phyloP scores from a whole-genome alignment of 2,797 vertebrate genomes.

The Glossophaga mutica region DNA sequence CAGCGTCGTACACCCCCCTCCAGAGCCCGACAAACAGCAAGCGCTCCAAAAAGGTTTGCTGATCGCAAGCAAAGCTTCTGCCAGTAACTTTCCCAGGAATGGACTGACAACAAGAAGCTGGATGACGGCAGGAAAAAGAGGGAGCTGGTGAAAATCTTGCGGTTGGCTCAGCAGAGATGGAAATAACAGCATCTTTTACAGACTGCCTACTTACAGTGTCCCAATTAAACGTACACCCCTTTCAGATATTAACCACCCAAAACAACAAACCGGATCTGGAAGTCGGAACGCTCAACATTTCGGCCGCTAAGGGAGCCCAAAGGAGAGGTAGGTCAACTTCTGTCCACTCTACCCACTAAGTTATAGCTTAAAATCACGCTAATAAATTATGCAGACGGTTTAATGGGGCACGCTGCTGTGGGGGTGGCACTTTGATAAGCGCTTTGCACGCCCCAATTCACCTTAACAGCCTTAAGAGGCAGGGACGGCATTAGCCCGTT shows the following conservation, averaged over 20 bases:
- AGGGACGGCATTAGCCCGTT: neutral
- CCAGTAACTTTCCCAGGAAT: constrained; percentile 59
- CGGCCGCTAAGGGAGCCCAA: neutral
- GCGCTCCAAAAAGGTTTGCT: neutral
- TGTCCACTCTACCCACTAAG: neutral
- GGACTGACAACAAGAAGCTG: constrained; percentile 11
- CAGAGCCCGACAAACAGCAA: neutral
- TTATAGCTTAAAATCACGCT: neutral
- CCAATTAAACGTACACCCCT: constrained; percentile 1
- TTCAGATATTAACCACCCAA: neutral
- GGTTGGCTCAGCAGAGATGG: neutral
- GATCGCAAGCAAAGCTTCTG: neutral
- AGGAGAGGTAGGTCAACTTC: constrained; percentile 24
- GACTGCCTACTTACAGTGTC: neutral
- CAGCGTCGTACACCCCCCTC: neutral
- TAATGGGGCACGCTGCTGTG: neutral
- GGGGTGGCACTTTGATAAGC: constrained; percentile 59
- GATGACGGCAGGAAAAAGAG: neutral
- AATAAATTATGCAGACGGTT: constrained; percentile 31
- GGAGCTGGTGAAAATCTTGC: neutral
- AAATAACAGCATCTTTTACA: neutral
- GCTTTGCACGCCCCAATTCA: constrained; percentile 47
- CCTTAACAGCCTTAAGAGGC: neutral
- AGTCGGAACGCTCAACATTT: neutral
- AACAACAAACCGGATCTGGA: constrained; percentile 2